A percentile compares a stretch with the other conserved stretches of the same genome.
phyloP scores from a whole-genome alignment of 2,113 vertebrate genomes.

The Sander vitreus region DNA sequence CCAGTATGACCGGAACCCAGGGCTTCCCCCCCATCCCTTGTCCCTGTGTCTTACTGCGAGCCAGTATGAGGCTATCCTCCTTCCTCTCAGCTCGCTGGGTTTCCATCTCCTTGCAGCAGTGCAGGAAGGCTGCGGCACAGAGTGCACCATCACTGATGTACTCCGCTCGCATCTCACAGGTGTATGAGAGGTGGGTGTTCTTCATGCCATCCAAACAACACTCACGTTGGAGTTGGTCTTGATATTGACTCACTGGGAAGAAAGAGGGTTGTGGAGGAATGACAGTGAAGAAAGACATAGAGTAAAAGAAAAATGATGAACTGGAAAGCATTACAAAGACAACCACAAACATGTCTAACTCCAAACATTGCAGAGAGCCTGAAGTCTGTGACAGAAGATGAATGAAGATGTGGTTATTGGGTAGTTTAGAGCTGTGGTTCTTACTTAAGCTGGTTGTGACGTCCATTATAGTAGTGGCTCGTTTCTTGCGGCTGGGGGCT shows the following conservation, averaged over 20 bases:
- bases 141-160: slow-evolving; percentile 80
- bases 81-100: slow-evolving; percentile 19
- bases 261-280: not conserved
- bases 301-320: not conserved
- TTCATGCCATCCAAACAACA: slow-evolving; percentile 90
- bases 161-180: slow-evolving; percentile 77
- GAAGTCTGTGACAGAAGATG: not conserved
- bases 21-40: too few relatives aligned
- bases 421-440: not conserved
- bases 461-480: slow-evolving; percentile 63
- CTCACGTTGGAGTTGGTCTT: slow-evolving; percentile 10
- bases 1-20: not conserved
- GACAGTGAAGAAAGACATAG: not conserved
- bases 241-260: slow-evolving; percentile 80
- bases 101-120: slow-evolving; percentile 84
- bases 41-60: slow-evolving; percentile 74
- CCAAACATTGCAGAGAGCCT: not conserved
- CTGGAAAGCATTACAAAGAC: too few relatives aligned
- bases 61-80: slow-evolving; percentile 47
- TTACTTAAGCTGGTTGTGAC: slow-evolving; percentile 71
- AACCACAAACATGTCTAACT: not conserved
- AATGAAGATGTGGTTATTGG: rapidly evolving
- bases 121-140: slow-evolving; percentile 85
- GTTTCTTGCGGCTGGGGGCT: slow-evolving; percentile 32
- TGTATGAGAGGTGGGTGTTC: slow-evolving; percentile 79